Base-by-base conservation (phyloP, 2,797 vertebrate genomes). In the Scolopax rusticola region DNA sequence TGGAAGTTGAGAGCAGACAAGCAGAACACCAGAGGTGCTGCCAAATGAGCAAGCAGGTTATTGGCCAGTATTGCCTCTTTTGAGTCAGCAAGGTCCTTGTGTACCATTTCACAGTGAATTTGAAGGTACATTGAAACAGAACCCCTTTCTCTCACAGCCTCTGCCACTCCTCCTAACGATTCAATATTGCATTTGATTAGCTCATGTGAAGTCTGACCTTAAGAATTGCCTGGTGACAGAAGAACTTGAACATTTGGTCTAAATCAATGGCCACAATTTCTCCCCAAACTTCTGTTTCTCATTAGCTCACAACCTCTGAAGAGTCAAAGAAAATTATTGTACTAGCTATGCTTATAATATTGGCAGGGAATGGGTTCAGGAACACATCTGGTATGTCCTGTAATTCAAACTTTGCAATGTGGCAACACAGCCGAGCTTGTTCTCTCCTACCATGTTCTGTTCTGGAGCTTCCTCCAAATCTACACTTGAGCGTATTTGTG, bases 11-110 rank as follows among this genome's bases (percentile, higher is more conserved):
- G 53, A 64, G 50, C 89, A 95, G 85, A 82, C 60, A 91, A 87
- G 74, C 48, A 87, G 56, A 95, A 48, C 68, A 6, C 43, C 21
- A 40, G 63, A 88, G 75, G 43, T 65, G 53, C 79, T 91, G 54
- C 60, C 73, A 79, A 56, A 92, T 74, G 64, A 97, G 76, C 71
- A 90, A 97, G 76, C 71, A 90, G 48, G 40, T 70, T 96, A 95
- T 71, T 88, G 93, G 96, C 48, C 45, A 43, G 61, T 15, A 61
- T 15, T 0, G 0, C 78, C 45, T 53, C 78, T 71, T 64, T 9
- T 0, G 0, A 95, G 94, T 59, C 61, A 90, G 56, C 18, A 9
- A 94, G 56, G 87, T 95, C 74, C 92, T 43, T 7, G 15, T 17
- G 54, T 69, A 83, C 63, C 57, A 65, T 84, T 89, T 84, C 71